phyloP scores from a whole-genome alignment of 2,888 invertebrate species.

The Drosophila antonietae region DNA sequence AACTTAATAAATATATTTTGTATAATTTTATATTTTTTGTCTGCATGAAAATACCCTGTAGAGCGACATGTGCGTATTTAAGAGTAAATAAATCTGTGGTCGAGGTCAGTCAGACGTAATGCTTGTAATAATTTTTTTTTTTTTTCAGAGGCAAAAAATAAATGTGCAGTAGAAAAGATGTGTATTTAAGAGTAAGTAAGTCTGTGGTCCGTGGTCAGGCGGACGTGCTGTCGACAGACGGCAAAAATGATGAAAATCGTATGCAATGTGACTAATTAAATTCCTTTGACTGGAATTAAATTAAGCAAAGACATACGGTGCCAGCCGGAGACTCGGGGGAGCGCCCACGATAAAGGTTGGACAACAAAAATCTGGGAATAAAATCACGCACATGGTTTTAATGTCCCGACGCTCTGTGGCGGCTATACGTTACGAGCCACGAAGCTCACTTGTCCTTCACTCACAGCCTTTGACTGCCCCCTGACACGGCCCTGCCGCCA shows the following conservation, averaged over 20 bases:
- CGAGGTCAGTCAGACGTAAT: background rate
- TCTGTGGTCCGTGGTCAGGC: background rate
- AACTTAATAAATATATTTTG: no score
- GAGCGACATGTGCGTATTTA: background rate
- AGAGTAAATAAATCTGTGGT: background rate
- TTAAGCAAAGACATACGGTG: conserved; percentile 42
- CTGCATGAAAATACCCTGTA: no score
- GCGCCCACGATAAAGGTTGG: conserved; percentile 14
- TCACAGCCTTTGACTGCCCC: conserved; percentile 10
- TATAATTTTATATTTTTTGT: no score
- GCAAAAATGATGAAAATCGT: conserved; percentile 35
- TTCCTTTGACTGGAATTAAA: conserved; percentile 65
- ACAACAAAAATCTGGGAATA: conserved; percentile 54
- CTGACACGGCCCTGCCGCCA: conserved; percentile 3
- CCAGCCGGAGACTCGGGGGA: conserved; percentile 17
- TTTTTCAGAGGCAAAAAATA: no score
- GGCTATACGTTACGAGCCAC: conserved; percentile 42
- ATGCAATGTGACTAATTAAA: conserved; percentile 58
- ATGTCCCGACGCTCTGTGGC: conserved; percentile 47
- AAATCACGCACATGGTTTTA: conserved; percentile 69
- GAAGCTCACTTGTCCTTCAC: conserved; percentile 11
- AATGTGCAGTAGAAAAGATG: no score
- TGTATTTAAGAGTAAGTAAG: background rate
- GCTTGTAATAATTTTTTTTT: no score
- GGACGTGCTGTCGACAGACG: background rate